These are phyloP conservation scores for Vidua macroura DNA, from an alignment of 2,113 vertebrate species.

Conservation along the genomic window DNA sequence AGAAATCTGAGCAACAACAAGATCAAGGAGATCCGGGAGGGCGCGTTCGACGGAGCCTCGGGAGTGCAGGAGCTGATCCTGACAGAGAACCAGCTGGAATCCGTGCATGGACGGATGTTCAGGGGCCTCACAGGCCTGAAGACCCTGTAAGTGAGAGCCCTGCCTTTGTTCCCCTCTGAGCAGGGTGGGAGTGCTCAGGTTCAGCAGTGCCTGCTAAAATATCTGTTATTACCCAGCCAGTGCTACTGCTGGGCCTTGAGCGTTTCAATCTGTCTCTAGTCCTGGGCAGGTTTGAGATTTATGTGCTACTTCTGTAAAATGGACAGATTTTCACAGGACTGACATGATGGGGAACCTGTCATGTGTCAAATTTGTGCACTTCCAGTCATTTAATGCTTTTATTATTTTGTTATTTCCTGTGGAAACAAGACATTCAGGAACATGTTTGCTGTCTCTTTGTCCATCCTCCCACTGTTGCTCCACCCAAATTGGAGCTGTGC, in stretches of 20 bases:
- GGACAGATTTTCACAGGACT: neutral
- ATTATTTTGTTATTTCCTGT: neutral
- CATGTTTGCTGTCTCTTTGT: neutral
- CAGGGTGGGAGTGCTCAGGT: neutral
- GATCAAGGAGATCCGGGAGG: slow-evolving; percentile 92
- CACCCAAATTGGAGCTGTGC: neutral
- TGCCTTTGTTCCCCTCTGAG: neutral
- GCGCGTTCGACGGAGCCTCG: slow-evolving; percentile 83
- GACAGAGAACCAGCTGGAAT: slow-evolving; percentile 90
- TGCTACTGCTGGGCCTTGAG: neutral
- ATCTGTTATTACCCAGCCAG: neutral
- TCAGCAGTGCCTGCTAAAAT: neutral
- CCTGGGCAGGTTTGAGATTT: neutral
- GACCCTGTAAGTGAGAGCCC: slow-evolving; percentile 83
- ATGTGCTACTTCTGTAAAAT: neutral
- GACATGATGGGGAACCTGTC: neutral
- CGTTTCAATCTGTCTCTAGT: neutral
- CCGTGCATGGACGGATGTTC: slow-evolving; percentile 87
- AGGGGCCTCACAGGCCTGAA: slow-evolving; percentile 86
- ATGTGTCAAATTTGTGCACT: neutral
- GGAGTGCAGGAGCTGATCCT: slow-evolving; percentile 89
- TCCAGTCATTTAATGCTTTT: neutral
- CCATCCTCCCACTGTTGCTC: neutral
- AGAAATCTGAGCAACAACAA: slow-evolving; percentile 97
- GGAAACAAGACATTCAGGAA: neutral